Conservation (phyloP, 2,113 vertebrate species). For the Microtus ochrogaster region DNA sequence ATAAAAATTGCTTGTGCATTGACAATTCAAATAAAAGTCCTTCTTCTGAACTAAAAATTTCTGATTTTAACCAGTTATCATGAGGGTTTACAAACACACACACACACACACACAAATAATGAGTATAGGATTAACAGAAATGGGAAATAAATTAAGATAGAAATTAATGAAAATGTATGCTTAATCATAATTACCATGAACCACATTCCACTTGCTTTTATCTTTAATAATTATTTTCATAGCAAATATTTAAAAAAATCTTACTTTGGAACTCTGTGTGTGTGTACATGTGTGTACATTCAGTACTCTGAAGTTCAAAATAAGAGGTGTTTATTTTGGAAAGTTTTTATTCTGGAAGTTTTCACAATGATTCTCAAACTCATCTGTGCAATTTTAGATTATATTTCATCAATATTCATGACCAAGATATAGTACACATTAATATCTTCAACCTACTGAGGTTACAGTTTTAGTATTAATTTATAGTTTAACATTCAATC, state of each 20-base stretch:
- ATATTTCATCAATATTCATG: not conserved
- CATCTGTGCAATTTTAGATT: not conserved
- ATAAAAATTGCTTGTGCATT: conserved; percentile 1
- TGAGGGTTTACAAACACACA: not conserved
- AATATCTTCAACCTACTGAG: conserved; percentile 71
- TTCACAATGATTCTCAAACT: not conserved
- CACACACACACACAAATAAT: too few relatives aligned
- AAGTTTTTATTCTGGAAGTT: not conserved
- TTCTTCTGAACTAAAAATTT: not conserved
- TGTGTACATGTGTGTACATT: not conserved
- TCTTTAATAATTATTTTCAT: not conserved
- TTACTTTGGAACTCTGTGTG: not conserved
- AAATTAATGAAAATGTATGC: not conserved
- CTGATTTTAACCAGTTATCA: conserved; percentile 2
- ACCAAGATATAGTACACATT: conserved; percentile 61
- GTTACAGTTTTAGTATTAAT: conserved; percentile 72
- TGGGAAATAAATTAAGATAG: not conserved
- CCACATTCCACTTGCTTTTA: not conserved
- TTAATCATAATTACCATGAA: not conserved
- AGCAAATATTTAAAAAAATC: conserved; percentile 41
- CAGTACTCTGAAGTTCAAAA: not conserved
- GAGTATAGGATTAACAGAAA: not conserved
- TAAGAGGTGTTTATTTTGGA: not conserved
- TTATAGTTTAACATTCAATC: conserved; percentile 64
- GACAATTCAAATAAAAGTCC: conserved; percentile 17